Evolutionary conservation across 2,888 invertebrate genomes (phyloP), one percentile per base, ranked within the genome.

Genomic region (Troides oblongomaculatus): DNA sequence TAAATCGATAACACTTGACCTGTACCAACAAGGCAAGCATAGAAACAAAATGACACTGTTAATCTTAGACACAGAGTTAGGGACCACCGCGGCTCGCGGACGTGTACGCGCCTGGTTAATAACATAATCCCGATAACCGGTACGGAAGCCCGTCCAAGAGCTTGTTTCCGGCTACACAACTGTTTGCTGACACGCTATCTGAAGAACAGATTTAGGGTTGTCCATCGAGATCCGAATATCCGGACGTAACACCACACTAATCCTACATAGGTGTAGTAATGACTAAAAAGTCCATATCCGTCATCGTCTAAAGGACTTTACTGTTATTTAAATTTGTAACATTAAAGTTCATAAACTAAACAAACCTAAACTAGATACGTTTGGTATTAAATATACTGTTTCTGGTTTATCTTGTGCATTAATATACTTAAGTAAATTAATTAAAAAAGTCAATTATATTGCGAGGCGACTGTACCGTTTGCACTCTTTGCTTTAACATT

Each of bases 41-140:
- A 60, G 60, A 43, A 69, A 66, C 46, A 62, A 53, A 70, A 59
- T 61, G 58, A 62, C 50, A 46, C 21, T n/a, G 23, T 66, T 69
- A 62, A 69, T 69, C 70, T 65, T 46, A 69, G 57, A 69, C 43
- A 57, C 60, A 65, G 56, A 18, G n/a, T 6, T 30, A n/a, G 59
- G 77, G 88, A 89, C 90, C 89, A 88, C 89, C 88, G 71, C 74
- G 77, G 66, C 73, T 68, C 74, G 74, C 23, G 68, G 39, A 61
- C 43, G 59, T 62, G 25, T 56, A 56, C 65, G 78, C 76, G 79
- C 83, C 90, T 90, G 89, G 79, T 85, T 89, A 87, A 85, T 88
- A 85, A 78, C 86, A 85, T 88, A 87, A 87, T 85, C 89, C 87
- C 77, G 85, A 89, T 86, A 84, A 82, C 81, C 76, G 75, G 76